These are phyloP conservation scores for Aproaerema taeniolella DNA, from an alignment of 2,888 invertebrate genomes.

Conservation along the genomic window DNA sequence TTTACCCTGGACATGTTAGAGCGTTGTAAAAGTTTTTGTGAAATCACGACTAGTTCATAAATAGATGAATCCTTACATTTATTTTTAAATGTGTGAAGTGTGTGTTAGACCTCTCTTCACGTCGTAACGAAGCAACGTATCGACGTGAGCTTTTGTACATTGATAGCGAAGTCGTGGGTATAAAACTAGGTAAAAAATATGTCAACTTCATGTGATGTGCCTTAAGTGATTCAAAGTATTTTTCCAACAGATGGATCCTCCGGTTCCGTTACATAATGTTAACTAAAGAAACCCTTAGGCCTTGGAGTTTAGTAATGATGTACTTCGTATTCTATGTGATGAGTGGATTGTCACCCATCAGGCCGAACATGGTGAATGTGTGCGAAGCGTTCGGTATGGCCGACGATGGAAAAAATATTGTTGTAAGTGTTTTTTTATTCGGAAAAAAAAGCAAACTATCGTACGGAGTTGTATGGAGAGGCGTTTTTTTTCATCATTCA, in stretches of 20 bases:
- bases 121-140: too few relatives aligned
- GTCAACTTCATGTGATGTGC: neutral
- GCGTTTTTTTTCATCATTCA: too few relatives aligned
- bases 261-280: slow-evolving; percentile 61
- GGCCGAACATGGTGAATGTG: slow-evolving; percentile 74
- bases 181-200: neutral
- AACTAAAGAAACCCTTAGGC: slow-evolving; percentile 69
- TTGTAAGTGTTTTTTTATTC: slow-evolving; percentile 1
- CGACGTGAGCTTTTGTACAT: too few relatives aligned
- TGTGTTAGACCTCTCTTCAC: too few relatives aligned
- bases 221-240: neutral
- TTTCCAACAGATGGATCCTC: slow-evolving; percentile 37
- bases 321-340: slow-evolving; percentile 73
- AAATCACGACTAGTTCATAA: too few relatives aligned
- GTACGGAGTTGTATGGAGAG: too few relatives aligned
- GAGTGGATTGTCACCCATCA: slow-evolving; percentile 66
- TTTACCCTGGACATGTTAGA: too few relatives aligned
- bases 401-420: slow-evolving; percentile 38
- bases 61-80: too few relatives aligned
- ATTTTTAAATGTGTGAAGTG: too few relatives aligned
- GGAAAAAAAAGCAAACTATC: too few relatives aligned
- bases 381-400: slow-evolving; percentile 66
- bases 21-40: too few relatives aligned
- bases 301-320: slow-evolving; percentile 57
- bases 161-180: too few relatives aligned